A percentile compares a stretch with the other conserved stretches of the same genome.
Evolutionary conservation across 2,797 vertebrate species (phyloP).

Genomic region (Clarias platycephalus): DNA sequence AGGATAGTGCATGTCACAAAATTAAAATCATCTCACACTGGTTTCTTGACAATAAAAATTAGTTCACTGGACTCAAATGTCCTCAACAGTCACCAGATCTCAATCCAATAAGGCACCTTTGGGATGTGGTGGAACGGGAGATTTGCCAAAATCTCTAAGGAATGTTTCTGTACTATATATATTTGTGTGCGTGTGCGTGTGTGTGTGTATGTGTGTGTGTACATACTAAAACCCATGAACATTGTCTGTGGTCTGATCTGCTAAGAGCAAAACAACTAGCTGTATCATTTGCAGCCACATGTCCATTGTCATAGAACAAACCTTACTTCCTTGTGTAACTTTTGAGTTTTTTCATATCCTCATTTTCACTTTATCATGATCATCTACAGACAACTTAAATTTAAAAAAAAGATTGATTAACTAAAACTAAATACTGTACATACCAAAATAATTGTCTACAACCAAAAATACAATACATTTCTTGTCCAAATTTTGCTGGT

Average conservation of each 20-base stretch:
- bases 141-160: too few species aligned
- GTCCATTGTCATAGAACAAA: constrained; percentile 13
- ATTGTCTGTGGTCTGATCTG: too few species aligned
- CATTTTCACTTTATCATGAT: constrained; percentile 72
- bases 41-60: too few species aligned
- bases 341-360: constrained; percentile 76
- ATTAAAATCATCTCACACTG: too few species aligned
- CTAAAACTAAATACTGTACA: not conserved
- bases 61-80: too few species aligned
- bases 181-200: too few species aligned
- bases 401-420: constrained; percentile 65
- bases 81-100: too few species aligned
- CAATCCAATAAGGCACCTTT: too few species aligned
- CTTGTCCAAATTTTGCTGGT: not conserved
- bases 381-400: constrained; percentile 64
- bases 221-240: not conserved
- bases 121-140: too few species aligned
- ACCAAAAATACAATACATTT: not conserved
- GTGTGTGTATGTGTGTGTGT: too few species aligned
- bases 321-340: constrained; percentile 60
- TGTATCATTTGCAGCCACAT: constrained; percentile 2
- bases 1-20: too few species aligned
- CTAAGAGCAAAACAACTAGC: not conserved
- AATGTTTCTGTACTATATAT: too few species aligned
- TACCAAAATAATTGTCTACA: not conserved